Evolutionary conservation across 2,797 vertebrate species (phyloP), one percentile per base, ranked within the genome.

Genomic region (Propithecus perrieri): DNA sequence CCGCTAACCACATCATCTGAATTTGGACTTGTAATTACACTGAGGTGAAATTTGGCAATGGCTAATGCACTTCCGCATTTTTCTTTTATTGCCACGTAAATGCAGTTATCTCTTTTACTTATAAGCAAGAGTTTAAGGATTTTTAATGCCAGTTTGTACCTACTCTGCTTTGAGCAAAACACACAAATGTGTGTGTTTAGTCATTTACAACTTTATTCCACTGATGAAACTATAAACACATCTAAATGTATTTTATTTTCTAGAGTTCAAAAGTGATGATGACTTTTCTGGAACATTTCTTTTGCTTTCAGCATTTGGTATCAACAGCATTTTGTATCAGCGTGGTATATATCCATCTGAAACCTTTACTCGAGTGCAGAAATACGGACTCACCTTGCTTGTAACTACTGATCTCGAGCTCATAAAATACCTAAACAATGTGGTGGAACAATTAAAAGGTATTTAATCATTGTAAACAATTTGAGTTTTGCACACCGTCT

Each of bases 291-390:
- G 33, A 18, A 65, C 43, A 2, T 93, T 79, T 83, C 33, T 90
- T 96, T 59, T 67, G 6, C 12, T 94, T 93, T 13, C 98, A 99
- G 99, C 99, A 0, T 99, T 99, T 96, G 99, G 99, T 43, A 99
- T 99, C 98, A 99, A 99, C 98, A 99, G 99, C 97, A 99, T 99
- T 97, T 98, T 99, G 76, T 99, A 99, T 98, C 99, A 99, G 98
- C 98, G 99, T 57, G 99, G 99, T 75, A 99, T 99, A 85, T 99
- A 99, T 84, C 99, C 99, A 0, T 99, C 99, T 0, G 99, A 99
- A 98, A 99, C 99, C 0, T 99, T 99, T 97, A 99, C 98, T 71
- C 99, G 99, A 43, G 99, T 99, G 88, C 99, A 99, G 92, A 99
- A 99, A 89, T 99, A 99, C 5, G 99, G 99, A 71, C 99, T 99